Conservation (phyloP, 2,113 vertebrate genomes). For the Bos javanicus region DNA sequence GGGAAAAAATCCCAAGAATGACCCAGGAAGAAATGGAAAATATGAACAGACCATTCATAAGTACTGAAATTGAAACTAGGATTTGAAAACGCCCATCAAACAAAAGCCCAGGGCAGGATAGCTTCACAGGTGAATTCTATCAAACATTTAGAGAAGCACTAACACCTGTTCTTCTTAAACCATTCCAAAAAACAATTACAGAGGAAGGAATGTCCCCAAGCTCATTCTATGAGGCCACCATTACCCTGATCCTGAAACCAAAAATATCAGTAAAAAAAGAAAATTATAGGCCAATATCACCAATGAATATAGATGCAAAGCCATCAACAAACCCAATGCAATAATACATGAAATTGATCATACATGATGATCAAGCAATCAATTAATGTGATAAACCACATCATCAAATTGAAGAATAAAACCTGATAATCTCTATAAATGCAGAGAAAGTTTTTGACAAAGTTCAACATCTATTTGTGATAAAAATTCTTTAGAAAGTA, state of each 20-base stretch:
- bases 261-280: neutral
- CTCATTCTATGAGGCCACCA: neutral
- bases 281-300: neutral
- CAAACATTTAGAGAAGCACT: neutral
- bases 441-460: neutral
- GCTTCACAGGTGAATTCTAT: neutral
- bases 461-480: neutral
- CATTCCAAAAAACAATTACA: neutral
- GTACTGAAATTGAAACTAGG: neutral
- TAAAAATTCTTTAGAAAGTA: neutral
- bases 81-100: neutral
- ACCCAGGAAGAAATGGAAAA: neutral
- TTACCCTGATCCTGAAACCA: neutral
- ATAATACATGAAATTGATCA: neutral
- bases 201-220: neutral
- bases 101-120: neutral
- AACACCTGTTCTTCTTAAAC: neutral
- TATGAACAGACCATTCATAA: neutral
- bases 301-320: neutral
- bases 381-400: neutral
- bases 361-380: neutral
- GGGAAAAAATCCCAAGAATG: neutral
- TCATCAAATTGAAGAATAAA: neutral
- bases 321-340: neutral
- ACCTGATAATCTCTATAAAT: neutral